These are phyloP conservation scores for Heliconius ismenius DNA, from an alignment of 2,888 invertebrate species.

Conservation along the genomic window DNA sequence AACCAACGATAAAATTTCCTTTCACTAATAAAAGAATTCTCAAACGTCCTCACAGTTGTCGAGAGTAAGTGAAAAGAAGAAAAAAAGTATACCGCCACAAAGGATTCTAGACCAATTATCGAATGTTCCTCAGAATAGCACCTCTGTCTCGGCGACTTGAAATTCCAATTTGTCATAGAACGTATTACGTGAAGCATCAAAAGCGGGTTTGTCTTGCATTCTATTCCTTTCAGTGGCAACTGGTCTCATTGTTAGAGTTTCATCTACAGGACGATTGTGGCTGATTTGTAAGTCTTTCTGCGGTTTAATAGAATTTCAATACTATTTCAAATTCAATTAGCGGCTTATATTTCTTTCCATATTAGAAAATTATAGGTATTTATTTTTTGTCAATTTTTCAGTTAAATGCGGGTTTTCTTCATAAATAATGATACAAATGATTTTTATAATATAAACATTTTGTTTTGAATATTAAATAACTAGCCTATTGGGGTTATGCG, in stretches of 20 bases:
- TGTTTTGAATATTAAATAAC: neutral
- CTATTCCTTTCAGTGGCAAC: slow-evolving; percentile 50
- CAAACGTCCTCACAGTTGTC: slow-evolving; percentile 16
- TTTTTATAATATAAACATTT: neutral
- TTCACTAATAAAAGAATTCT: slow-evolving; percentile 16
- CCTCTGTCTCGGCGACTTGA: slow-evolving; percentile 57
- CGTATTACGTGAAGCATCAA: slow-evolving; percentile 63
- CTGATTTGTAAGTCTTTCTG: slow-evolving; percentile 42
- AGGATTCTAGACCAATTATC: slow-evolving; percentile 51
- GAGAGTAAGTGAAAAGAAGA: slow-evolving; percentile 25
- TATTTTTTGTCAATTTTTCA: neutral
- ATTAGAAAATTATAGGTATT: neutral
- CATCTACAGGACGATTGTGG: slow-evolving; percentile 52
- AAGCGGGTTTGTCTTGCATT: slow-evolving; percentile 51
- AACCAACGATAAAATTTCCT: slow-evolving; percentile 16
- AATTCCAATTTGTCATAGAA: slow-evolving; percentile 72
- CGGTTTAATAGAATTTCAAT: slow-evolving; percentile 41
- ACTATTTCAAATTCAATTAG: slow-evolving; percentile 33
- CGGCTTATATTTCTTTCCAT: neutral
- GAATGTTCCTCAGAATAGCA: slow-evolving; percentile 49
- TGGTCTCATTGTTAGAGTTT: slow-evolving; percentile 60
- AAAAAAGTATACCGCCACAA: slow-evolving; percentile 27
- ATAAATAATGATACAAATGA: too few species aligned
- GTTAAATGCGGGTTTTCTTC: too few species aligned
- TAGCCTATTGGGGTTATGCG: neutral